Percentiles rank a stretch among this genome's conserved stretches.
These are phyloP conservation scores for Steatocranus sp. DNA, from an alignment of 2,797 vertebrate species.

Conservation along the genomic window DNA sequence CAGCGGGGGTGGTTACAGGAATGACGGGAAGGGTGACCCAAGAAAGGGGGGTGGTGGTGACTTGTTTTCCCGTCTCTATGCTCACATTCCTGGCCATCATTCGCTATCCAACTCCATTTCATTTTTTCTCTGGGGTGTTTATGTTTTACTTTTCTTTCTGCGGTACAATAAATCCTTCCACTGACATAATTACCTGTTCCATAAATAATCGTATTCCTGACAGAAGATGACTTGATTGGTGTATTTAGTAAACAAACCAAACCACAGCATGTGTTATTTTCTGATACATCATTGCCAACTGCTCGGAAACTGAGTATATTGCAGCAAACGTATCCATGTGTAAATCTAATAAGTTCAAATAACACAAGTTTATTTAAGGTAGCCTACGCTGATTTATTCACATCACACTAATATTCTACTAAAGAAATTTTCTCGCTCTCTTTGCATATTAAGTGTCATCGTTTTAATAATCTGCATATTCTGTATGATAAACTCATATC, in stretches of 20 bases:
- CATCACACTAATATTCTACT: not conserved
- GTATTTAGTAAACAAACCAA: not conserved
- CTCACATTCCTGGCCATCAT: not conserved
- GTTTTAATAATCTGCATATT: not conserved
- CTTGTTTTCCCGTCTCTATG: not conserved
- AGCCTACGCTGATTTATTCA: not conserved
- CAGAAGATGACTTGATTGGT: not conserved
- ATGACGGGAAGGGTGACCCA: conserved; percentile 16
- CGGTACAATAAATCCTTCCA: not conserved
- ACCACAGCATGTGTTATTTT: not conserved
- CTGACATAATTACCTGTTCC: not conserved
- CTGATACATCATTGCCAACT: not conserved
- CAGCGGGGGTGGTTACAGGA: not conserved
- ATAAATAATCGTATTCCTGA: not conserved
- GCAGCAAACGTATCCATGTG: not conserved
- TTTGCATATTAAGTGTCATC: not conserved
- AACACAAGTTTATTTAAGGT: not conserved
- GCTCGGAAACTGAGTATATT: not conserved
- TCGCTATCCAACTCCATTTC: not conserved
- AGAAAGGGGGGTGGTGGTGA: not conserved
- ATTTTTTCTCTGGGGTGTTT: not conserved
- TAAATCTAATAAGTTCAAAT: not conserved
- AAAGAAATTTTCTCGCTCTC: not conserved
- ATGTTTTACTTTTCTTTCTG: not conserved
- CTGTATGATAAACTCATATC: not conserved